Percentiles rank a stretch among this genome's conserved stretches.
Conservation (phyloP, 2,888 invertebrate species). For the Lasiommata megera region DNA sequence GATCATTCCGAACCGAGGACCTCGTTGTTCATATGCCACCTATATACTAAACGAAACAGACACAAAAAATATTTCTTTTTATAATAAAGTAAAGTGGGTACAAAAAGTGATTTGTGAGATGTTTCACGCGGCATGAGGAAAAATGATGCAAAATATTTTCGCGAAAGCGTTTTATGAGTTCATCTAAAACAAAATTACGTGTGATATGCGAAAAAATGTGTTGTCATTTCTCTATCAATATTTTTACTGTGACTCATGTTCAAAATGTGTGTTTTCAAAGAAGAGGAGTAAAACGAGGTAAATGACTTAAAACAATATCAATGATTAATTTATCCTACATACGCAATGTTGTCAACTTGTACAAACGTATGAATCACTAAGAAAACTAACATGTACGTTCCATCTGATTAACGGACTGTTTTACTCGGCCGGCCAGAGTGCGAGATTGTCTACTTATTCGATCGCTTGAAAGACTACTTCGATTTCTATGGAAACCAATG, state of each 20-base stretch:
- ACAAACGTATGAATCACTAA: no score
- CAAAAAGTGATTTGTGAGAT: not conserved
- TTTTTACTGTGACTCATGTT: not conserved
- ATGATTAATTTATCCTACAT: not conserved
- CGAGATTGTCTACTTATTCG: no score
- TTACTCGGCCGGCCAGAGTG: no score
- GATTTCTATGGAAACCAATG: no score
- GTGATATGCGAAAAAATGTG: constrained; percentile 1
- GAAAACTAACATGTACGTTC: no score
- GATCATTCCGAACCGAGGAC: no score
- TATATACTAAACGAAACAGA: no score
- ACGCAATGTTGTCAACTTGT: no score
- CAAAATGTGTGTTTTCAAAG: not conserved
- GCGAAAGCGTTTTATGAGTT: constrained; percentile 17
- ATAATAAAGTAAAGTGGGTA: not conserved
- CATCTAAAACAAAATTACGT: constrained; percentile 15
- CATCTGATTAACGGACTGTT: no score
- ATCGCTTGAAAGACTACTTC: no score
- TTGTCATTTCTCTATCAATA: constrained; percentile 1
- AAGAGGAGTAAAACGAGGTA: not conserved
- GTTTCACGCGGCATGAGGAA: constrained; percentile 11
- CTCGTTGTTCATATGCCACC: no score
- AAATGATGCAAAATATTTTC: constrained; percentile 21
- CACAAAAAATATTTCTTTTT: not conserved
- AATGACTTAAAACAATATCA: not conserved